phyloP scores from a whole-genome alignment of 2,113 vertebrate species.

The Amazona guildingii region DNA sequence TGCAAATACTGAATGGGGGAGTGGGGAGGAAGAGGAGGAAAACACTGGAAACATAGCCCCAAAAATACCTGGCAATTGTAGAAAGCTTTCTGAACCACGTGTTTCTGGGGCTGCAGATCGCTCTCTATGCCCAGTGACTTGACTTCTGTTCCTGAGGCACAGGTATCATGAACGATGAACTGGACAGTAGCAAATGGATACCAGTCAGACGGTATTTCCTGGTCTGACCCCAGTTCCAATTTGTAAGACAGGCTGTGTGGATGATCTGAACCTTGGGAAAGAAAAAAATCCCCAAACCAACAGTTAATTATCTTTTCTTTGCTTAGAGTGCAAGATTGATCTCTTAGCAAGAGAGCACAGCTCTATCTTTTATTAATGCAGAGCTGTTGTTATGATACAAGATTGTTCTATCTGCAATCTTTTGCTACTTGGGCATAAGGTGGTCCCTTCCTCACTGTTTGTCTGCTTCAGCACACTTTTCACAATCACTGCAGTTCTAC shows the following conservation, averaged over 20 bases:
- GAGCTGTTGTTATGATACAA: not conserved
- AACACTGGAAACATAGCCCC: not conserved
- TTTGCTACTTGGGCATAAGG: not conserved
- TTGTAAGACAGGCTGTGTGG: constrained; percentile 94
- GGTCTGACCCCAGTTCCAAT: constrained; percentile 94
- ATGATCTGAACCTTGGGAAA: constrained; percentile 84
- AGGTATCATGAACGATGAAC: constrained; percentile 82
- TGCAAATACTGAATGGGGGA: not conserved
- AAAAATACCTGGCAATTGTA: constrained; percentile 88
- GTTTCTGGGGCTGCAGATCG: constrained; percentile 93
- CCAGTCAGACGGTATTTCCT: constrained; percentile 93
- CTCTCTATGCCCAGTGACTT: constrained; percentile 87
- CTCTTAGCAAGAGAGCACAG: not conserved
- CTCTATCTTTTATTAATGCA: not conserved
- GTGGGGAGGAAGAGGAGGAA: not conserved
- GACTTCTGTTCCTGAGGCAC: constrained; percentile 85
- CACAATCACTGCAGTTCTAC: not conserved
- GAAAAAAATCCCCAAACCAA: not conserved
- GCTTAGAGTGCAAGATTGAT: not conserved
- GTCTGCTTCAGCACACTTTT: not conserved
- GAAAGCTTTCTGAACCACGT: constrained; percentile 83
- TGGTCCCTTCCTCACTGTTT: not conserved
- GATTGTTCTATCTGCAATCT: not conserved
- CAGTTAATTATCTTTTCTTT: not conserved
- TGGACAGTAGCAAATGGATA: constrained; percentile 90